A percentile compares a stretch with the other conserved stretches of the same genome.
Conservation (phyloP, 2,113 vertebrate species). For the Condylura cristata region DNA sequence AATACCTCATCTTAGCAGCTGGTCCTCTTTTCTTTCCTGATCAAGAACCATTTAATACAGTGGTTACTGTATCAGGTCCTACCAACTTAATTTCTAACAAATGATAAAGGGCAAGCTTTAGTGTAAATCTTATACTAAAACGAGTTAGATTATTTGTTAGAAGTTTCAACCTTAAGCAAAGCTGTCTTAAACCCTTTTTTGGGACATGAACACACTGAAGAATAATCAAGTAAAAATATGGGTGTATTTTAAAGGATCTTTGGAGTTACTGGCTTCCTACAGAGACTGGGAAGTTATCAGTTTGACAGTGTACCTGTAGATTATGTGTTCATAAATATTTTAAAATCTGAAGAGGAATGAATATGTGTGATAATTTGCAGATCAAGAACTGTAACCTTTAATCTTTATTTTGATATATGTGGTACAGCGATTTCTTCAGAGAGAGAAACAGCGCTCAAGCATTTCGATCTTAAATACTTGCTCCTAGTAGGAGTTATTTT, state of each 20-base stretch:
- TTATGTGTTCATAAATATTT: background rate
- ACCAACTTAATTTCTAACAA: constrained; percentile 36
- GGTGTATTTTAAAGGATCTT: constrained; percentile 33
- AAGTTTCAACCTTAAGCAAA: constrained; percentile 31
- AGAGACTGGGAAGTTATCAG: background rate
- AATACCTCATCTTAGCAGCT: background rate
- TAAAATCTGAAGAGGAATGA: constrained; percentile 6
- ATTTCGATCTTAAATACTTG: constrained; percentile 34
- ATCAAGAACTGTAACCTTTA: constrained; percentile 40
- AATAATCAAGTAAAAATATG: background rate
- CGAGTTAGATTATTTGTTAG: constrained; percentile 40
- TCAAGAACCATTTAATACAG: background rate
- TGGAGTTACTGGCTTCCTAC: background rate
- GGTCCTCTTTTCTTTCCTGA: constrained; percentile 28
- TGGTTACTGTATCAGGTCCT: constrained; percentile 50
- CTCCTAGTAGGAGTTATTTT: background rate
- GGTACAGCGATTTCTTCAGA: constrained; percentile 1
- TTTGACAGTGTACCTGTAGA: background rate
- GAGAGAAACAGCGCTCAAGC: background rate
- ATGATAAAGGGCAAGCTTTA: constrained; percentile 31
- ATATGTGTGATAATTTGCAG: background rate
- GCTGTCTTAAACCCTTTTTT: background rate
- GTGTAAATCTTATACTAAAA: constrained; percentile 45
- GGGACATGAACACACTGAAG: background rate
- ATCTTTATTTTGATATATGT: constrained; percentile 11